Evolutionary conservation across 2,888 invertebrate species (phyloP).

Genomic region (Erebia palarica): DNA sequence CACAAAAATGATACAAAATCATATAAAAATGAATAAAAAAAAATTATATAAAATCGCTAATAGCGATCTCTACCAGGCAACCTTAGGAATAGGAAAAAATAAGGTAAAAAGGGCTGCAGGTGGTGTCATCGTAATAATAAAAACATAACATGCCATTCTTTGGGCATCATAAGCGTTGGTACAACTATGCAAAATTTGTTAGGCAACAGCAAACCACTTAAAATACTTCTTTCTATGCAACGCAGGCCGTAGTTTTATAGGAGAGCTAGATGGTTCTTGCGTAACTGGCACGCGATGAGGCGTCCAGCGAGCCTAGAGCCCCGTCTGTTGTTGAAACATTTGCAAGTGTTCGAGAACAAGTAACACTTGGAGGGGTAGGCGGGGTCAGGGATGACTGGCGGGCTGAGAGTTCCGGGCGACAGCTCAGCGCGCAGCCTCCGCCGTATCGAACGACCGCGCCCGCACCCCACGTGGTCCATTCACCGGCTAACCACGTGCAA

Average conservation of each 20-base stretch:
- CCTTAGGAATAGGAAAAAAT: no score
- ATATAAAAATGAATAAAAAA: no score
- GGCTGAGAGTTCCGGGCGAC: constrained; percentile 49
- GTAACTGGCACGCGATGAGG: constrained; percentile 51
- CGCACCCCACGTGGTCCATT: constrained; percentile 54
- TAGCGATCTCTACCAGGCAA: no score
- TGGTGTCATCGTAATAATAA: no score
- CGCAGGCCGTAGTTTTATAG: constrained; percentile 52
- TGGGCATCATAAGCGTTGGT: constrained; percentile 17
- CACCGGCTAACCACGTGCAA: constrained; percentile 52
- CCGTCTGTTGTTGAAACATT: constrained; percentile 46
- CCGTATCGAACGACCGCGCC: constrained; percentile 57
- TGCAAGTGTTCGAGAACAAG: constrained; percentile 24
- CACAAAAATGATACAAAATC: no score
- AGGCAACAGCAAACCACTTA: constrained; percentile 19
- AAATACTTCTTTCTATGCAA: constrained; percentile 47
- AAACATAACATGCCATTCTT: no score
- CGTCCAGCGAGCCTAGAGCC: constrained; percentile 56
- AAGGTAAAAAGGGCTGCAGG: no score
- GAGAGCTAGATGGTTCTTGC: constrained; percentile 52
- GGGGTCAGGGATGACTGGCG: constrained; percentile 55
- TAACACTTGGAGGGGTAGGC: constrained; percentile 39
- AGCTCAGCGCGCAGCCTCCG: constrained; percentile 58
- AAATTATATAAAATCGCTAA: no score
- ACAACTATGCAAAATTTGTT: constrained; percentile 13